Base-by-base conservation (phyloP, 2,888 invertebrate species). In the Amphipyra tragopoginis region DNA sequence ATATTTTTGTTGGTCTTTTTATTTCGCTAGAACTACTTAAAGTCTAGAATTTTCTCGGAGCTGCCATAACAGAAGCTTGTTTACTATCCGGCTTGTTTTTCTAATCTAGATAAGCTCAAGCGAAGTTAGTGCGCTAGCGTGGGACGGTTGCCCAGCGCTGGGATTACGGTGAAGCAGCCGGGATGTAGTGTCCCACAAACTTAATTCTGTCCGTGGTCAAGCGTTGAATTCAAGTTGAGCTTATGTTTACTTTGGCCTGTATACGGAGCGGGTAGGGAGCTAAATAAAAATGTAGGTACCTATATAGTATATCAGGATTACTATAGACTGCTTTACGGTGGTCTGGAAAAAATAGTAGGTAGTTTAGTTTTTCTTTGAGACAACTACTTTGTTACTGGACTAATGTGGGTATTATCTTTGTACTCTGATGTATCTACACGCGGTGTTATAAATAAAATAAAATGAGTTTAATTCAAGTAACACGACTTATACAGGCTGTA, bases 51-150 rank as follows among this genome's bases (percentile, higher is more conserved):
- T 45, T 60, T 48, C 65, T 21, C 54, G 39, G 38, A 39, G 65
- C 58, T 63, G 59, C 72, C 65, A 56, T 70, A 67, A 63, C 54
- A 38, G 55, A 53, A 44, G 36, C 49, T 65, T 60, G 63, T 73
- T 65, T 63, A 65, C 61, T 60, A 48, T 50, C 68, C 45, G 54
- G 61, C 61, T 55, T 48, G 51, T 45, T 66, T 21, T 53, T 60
- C 60, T 79, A 79, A 79, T 76, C 77, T 64, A 67, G 59, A 65
- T 79, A 63, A 74, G 71, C 74, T 21, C 43, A 51, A 55, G 59
- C 52, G 52, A 60, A 72, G 65, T 67, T 79, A 66, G 64, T 61
- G 42, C 47, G 39, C 56, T 26, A 5, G 50, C 54, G 59, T 45
- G 53, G 44, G 51, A 21, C 36, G 48, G 26, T 67, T 61, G 68